Conservation (phyloP, 2,888 invertebrate species). For the Athetis lepigone region DNA sequence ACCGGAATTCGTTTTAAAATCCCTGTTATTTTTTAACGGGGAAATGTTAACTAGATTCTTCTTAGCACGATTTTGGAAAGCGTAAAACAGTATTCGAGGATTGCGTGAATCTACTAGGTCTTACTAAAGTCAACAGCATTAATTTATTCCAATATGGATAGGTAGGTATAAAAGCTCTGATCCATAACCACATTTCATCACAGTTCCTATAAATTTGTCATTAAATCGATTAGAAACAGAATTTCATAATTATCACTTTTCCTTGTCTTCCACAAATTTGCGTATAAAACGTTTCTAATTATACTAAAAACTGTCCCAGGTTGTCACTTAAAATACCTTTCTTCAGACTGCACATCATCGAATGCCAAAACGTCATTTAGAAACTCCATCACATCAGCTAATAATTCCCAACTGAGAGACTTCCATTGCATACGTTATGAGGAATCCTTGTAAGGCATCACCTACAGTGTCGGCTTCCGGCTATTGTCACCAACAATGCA, state of each 20-base stretch:
- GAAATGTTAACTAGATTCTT: slow-evolving; percentile 11
- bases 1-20: slow-evolving; percentile 35
- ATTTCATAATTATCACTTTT: too few relatives aligned
- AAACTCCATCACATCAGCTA: slow-evolving; percentile 33
- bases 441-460: slow-evolving; percentile 39
- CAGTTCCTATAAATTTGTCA: too few relatives aligned
- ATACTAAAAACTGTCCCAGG: neutral
- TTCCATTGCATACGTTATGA: slow-evolving; percentile 51
- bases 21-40: neutral
- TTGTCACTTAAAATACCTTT: neutral
- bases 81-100: neutral
- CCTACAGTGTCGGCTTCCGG: slow-evolving; percentile 54
- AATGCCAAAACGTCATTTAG: slow-evolving; percentile 23
- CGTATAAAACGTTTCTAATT: too few relatives aligned
- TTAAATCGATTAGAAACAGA: too few relatives aligned
- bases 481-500: slow-evolving; percentile 59
- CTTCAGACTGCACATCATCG: slow-evolving; percentile 2
- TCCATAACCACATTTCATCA: too few relatives aligned
- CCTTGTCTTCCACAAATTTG: too few relatives aligned
- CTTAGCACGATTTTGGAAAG: neutral
- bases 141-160: too few relatives aligned
- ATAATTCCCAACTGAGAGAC: slow-evolving; percentile 41
- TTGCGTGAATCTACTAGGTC: neutral
- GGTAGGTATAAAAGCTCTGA: too few relatives aligned
- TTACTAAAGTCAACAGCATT: neutral